Conservation (phyloP, 2,888 invertebrate species). For the Augochlorella aurata region DNA sequence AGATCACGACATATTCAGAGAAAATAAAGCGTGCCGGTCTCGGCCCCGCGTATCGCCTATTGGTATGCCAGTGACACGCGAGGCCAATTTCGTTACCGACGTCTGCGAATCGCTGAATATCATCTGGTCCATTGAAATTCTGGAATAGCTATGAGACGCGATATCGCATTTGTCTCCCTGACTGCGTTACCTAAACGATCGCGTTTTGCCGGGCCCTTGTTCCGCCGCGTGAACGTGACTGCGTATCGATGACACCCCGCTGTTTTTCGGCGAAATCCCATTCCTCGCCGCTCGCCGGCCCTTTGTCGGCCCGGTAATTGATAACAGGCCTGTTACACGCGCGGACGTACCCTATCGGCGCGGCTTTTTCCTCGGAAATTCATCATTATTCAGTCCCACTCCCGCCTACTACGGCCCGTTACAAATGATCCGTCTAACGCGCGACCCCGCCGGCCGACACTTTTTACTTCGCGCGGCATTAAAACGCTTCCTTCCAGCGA, state of each 20-base stretch:
- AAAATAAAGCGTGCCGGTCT: conserved; percentile 57
- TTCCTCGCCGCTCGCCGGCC: not conserved
- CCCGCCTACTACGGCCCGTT: not conserved
- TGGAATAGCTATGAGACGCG: conserved; percentile 67
- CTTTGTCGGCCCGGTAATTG: conserved; percentile 25
- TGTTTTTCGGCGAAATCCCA: conserved; percentile 30
- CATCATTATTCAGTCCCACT: not conserved
- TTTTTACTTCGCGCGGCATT: not conserved
- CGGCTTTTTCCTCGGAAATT: not conserved
- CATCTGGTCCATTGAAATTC: conserved; percentile 76
- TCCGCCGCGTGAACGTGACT: conserved; percentile 44
- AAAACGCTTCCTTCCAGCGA: not conserved
- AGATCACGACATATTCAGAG: conserved; percentile 53
- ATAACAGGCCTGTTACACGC: conserved; percentile 26
- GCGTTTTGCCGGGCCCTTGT: conserved; percentile 65
- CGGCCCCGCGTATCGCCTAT: conserved; percentile 62
- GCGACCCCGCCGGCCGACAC: too few species aligned
- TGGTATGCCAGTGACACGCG: conserved; percentile 70
- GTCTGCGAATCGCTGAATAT: conserved; percentile 75
- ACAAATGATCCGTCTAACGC: not conserved
- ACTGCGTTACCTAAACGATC: conserved; percentile 72
- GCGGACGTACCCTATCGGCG: not conserved
- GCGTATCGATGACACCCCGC: conserved; percentile 39
- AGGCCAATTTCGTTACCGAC: conserved; percentile 73
- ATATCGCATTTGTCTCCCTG: conserved; percentile 76